Conservation (phyloP, 2,888 invertebrate genomes). For the Bombylius major region DNA sequence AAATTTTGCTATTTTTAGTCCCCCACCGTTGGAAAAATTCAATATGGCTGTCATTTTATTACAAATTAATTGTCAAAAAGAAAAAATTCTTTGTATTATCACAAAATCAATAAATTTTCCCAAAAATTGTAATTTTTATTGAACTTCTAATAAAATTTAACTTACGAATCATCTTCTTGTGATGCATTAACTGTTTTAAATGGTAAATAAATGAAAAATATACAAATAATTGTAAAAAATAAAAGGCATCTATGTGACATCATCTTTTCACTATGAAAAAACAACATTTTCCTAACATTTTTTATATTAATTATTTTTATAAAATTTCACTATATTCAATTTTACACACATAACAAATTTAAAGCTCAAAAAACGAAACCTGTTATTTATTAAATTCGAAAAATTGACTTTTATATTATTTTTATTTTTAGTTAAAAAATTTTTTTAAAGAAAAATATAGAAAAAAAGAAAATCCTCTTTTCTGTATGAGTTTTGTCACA, state of each 20-base stretch:
- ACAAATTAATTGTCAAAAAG: background rate
- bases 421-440: background rate
- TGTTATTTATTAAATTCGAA: too few species aligned
- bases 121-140: too few species aligned
- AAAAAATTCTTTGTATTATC: background rate
- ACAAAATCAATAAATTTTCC: too few species aligned
- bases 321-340: too few species aligned
- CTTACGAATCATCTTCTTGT: conserved; percentile 8
- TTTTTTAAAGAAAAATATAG: background rate
- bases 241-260: background rate
- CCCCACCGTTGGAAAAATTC: background rate
- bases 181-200: background rate
- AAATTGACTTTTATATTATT: background rate
- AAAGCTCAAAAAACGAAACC: background rate
- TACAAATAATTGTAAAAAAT: background rate
- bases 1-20: background rate
- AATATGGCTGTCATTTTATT: background rate
- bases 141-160: background rate
- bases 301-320: background rate
- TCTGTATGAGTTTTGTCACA: background rate
- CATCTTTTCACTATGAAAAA: background rate
- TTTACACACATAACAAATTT: too few species aligned
- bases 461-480: background rate
- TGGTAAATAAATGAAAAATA: background rate
- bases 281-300: background rate